These are phyloP conservation scores for Andrena flavipes DNA, from an alignment of 2,888 invertebrate species.

Conservation along the genomic window DNA sequence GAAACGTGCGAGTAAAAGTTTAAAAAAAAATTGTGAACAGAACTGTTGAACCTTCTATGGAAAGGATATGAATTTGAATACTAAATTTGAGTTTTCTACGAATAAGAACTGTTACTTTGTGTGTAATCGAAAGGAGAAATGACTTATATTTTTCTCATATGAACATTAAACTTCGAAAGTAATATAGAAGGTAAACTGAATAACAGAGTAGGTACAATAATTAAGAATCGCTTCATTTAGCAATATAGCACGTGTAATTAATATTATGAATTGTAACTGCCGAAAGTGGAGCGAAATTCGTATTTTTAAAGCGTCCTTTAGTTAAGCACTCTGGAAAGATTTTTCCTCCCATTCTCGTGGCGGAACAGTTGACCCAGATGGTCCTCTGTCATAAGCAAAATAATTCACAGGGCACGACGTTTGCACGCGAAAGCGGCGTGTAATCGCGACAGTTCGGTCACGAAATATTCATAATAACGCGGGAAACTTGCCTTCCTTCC, in stretches of 20 bases:
- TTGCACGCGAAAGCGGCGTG: background rate
- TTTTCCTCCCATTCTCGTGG: background rate
- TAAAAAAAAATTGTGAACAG: background rate
- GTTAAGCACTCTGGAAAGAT: background rate
- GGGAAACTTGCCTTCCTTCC: background rate
- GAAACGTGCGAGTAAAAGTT: no score
- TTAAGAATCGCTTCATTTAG: no score
- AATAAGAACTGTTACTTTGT: background rate
- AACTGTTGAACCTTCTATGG: background rate
- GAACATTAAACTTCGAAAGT: no score
- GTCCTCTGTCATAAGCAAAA: background rate
- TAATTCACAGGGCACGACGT: background rate
- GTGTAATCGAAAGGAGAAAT: no score
- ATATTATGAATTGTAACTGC: no score
- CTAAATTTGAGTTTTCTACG: background rate
- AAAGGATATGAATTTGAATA: background rate
- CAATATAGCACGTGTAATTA: no score
- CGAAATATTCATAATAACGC: slow-evolving; percentile 36
- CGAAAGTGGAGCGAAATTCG: no score
- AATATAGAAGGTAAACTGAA: no score
- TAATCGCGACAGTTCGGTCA: background rate
- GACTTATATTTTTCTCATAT: no score
- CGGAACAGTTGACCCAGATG: background rate
- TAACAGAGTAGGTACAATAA: no score
- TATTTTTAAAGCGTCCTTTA: no score